Base-by-base conservation (phyloP, 2,888 invertebrate genomes). In the Caradrina kadenii region DNA sequence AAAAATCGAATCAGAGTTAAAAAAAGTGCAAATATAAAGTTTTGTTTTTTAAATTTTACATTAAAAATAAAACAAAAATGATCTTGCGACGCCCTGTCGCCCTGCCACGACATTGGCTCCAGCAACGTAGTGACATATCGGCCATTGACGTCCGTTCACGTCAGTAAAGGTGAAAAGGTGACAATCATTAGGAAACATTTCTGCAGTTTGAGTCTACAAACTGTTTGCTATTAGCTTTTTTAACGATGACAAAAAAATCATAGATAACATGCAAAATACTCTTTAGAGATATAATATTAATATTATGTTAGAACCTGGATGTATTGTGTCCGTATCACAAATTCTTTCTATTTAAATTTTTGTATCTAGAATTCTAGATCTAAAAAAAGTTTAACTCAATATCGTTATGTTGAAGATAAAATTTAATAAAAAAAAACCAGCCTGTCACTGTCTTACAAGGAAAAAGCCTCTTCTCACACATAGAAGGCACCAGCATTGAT, bases 161-260 rank as follows among this genome's bases (percentile, higher is more conserved):
- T 66, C 67, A 66, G 4, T 1, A 2, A 17, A 67, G 75, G 68
- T 67, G 65, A 49, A 66, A 54, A 55, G 54, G 49, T 70, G n/a
- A 74, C 17, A 17, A 42, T 31, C 17, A 75, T 48, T 54, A 22
- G 49, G n/a, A 66, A 66, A 65, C 39, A 31, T 48, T 63, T 64
- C 19, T 48, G 53, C 11, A 39, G 0, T 1, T 48, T 31, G 5
- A 19, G n/a, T 13, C 0, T 2, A 52, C 2, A 35, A 35, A 22
- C 17, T 62, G n/a, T 26, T 70, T 31, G 1, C n/a, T 69, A 55
- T 26, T 39, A 26, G 2, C 11, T 31, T 22, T 42, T 71, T 4
- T n/a, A 22, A 21, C 4, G 4, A 52, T 17, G 17, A 1, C 49
- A 59, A 31, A 59, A 15, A 54, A 31, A 11, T 13, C 13, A 39